These are phyloP conservation scores for Glaucopsyche alexis DNA, from an alignment of 2,888 invertebrate species.

Conservation along the genomic window DNA sequence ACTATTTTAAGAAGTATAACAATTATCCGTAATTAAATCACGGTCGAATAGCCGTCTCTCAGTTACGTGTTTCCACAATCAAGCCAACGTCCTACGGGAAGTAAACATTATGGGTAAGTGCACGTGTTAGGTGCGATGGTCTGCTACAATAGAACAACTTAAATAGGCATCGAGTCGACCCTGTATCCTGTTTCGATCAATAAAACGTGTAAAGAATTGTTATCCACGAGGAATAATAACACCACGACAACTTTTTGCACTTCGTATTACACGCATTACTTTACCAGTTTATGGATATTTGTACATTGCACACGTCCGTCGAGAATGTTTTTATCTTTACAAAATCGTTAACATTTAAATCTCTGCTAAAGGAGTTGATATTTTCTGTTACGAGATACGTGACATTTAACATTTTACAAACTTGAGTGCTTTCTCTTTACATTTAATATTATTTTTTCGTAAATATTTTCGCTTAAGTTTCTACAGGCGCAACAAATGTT, in stretches of 20 bases:
- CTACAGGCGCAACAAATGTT: background rate
- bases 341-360: conserved; percentile 10
- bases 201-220: conserved; percentile 29
- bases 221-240: conserved; percentile 17
- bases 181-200: conserved; percentile 29
- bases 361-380: background rate
- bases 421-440: background rate
- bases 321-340: background rate
- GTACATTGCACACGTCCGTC: background rate
- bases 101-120: conserved; percentile 45
- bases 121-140: conserved; percentile 45
- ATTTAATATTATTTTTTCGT: background rate
- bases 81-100: conserved; percentile 47
- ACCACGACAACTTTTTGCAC: conserved; percentile 24
- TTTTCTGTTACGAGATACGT: background rate
- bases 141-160: conserved; percentile 30
- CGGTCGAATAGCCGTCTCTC: conserved; percentile 36
- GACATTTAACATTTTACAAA: conserved; percentile 7
- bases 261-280: conserved; percentile 17
- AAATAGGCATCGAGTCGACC: conserved; percentile 30
- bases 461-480: background rate
- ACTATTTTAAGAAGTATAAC: background rate
- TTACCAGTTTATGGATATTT: conserved; percentile 20
- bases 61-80: conserved; percentile 48
- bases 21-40: conserved; percentile 3